Evolutionary conservation across 1,140 invertebrate species (phyloP).

Genomic region (Drosophila lacertosa): DNA sequence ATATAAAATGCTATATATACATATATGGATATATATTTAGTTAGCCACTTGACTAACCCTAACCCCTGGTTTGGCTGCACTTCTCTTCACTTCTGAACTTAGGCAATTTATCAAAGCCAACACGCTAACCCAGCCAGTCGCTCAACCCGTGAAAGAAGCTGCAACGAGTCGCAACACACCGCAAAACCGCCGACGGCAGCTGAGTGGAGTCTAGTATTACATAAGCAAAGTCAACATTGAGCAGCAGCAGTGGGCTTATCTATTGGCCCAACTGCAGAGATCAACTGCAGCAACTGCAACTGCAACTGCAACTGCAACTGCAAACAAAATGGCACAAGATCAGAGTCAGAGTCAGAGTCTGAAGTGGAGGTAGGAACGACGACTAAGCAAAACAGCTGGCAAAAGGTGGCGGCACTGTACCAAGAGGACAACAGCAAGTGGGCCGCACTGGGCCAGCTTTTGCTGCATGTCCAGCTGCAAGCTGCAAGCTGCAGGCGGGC

Average conservation of each 20-base stretch:
- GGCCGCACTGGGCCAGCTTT: conserved; percentile 11
- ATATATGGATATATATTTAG: conserved; percentile 16
- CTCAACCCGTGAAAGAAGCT: conserved; percentile 32
- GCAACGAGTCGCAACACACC: conserved; percentile 41
- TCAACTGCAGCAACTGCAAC: conserved; percentile 42
- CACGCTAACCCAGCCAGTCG: conserved; percentile 46
- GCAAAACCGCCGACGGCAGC: conserved; percentile 43
- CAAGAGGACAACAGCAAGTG: conserved; percentile 44
- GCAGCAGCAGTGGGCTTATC: conserved; percentile 57
- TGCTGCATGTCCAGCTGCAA: conserved; percentile 15
- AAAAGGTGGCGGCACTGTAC: conserved; percentile 79
- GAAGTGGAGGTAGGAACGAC: not conserved
- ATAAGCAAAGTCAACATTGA: conserved; percentile 69
- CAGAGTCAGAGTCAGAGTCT: conserved; percentile 7
- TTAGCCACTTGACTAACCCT: conserved; percentile 20
- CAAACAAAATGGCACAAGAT: conserved; percentile 32
- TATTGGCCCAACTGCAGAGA: conserved; percentile 65
- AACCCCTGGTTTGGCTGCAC: not conserved
- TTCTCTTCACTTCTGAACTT: conserved; percentile 56
- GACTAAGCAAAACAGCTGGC: conserved; percentile 59
- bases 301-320: conserved; percentile 14
- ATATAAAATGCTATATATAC: not conserved
- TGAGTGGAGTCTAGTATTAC: conserved; percentile 71
- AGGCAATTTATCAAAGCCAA: conserved; percentile 70
- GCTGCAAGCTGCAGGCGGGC: conserved; percentile 46